Conservation (phyloP, 1,140 invertebrate species). For the Drosophila varians region DNA sequence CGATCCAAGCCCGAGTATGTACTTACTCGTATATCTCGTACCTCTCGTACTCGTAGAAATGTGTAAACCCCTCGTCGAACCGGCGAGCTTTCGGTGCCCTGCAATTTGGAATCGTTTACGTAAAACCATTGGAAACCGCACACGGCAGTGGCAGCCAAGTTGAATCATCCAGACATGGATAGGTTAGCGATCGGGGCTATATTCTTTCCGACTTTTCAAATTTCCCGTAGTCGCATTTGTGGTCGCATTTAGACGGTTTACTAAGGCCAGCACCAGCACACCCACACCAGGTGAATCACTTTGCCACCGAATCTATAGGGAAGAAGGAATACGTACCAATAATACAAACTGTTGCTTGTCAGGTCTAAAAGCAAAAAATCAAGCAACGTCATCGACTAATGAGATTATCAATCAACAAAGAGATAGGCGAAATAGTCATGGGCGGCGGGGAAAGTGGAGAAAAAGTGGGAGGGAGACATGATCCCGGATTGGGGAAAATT, state of each 20-base stretch:
- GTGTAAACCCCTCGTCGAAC: conserved; percentile 1
- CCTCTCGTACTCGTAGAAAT: neutral
- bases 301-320: conserved; percentile 9
- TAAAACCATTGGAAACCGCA: conserved; percentile 39
- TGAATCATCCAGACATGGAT: conserved; percentile 41
- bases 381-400: conserved; percentile 45
- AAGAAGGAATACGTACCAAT: conserved; percentile 32
- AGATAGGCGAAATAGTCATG: conserved; percentile 5
- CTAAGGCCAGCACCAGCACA: conserved; percentile 1
- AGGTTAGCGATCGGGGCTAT: conserved; percentile 33
- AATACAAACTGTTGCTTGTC: conserved; percentile 25
- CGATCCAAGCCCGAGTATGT: conserved; percentile 8
- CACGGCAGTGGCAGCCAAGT: conserved; percentile 4
- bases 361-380: conserved; percentile 35
- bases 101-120: conserved; percentile 58
- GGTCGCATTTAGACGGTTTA: conserved; percentile 15
- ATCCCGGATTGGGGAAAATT: conserved; percentile 14
- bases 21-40: neutral
- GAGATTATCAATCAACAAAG: conserved; percentile 40
- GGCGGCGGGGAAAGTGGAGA: neutral
- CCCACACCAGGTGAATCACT: conserved; percentile 32
- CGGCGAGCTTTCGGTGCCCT: conserved; percentile 37
- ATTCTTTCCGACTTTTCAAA: conserved; percentile 29
- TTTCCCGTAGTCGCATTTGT: conserved; percentile 6
- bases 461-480: neutral